Conservation (phyloP, 2,888 invertebrate genomes). For the Polymixis flavicincta region DNA sequence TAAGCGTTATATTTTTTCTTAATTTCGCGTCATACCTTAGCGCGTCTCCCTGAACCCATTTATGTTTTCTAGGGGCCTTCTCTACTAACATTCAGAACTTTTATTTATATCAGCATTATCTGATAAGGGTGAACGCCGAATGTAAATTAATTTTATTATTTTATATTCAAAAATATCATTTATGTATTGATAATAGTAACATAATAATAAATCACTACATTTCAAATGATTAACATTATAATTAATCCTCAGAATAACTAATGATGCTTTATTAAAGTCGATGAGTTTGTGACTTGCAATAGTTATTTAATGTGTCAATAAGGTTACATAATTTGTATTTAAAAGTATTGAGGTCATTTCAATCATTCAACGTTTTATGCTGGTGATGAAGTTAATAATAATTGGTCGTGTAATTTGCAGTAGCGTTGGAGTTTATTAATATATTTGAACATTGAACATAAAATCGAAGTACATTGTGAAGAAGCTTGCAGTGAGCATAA, state of each 20-base stretch:
- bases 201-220: not conserved
- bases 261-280: slow-evolving; percentile 15
- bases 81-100: no score
- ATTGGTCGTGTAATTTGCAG: not conserved
- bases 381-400: slow-evolving; percentile 28
- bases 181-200: no score
- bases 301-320: slow-evolving; percentile 34
- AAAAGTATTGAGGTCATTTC: slow-evolving; percentile 32
- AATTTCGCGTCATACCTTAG: not conserved
- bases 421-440: slow-evolving; percentile 2
- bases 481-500: not conserved
- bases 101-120: no score
- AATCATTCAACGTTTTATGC: slow-evolving; percentile 8
- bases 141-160: no score
- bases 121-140: no score
- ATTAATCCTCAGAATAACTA: not conserved
- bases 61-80: no score
- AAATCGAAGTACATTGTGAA: not conserved
- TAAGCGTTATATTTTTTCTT: not conserved
- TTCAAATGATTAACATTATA: not conserved
- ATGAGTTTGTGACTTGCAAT: slow-evolving; percentile 16
- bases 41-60: no score
- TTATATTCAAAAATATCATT: no score
- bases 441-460: not conserved
- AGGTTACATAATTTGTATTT: slow-evolving; percentile 23